phyloP scores from a whole-genome alignment of 2,888 invertebrate species.

The Euplagia quadripunctaria region DNA sequence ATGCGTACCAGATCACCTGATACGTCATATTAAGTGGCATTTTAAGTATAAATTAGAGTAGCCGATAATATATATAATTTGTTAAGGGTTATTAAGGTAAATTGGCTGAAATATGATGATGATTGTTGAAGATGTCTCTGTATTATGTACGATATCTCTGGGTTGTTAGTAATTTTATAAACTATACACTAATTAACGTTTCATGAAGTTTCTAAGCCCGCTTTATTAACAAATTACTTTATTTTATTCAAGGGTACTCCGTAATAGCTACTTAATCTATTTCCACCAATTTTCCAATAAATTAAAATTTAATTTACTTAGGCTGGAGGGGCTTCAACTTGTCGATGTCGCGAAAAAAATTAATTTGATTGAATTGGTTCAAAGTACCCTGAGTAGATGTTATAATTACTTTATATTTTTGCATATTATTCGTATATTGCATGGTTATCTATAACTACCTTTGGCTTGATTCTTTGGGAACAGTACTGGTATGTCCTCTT shows the following conservation, averaged over 20 bases:
- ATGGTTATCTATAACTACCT: neutral
- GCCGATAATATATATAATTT: too few species aligned
- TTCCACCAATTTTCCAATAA: constrained; percentile 60
- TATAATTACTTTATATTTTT: neutral
- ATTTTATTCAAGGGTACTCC: constrained; percentile 38
- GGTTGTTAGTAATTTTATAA: too few species aligned
- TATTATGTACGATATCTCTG: too few species aligned
- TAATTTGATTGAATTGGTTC: constrained; percentile 15
- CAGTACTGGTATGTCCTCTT: too few species aligned
- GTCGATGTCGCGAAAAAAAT: constrained; percentile 25
- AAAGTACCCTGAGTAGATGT: neutral
- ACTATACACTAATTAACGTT: constrained; percentile 20
- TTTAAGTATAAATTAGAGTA: neutral
- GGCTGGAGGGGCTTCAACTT: constrained; percentile 48
- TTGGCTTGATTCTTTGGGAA: too few species aligned
- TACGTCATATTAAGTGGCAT: neutral
- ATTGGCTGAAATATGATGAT: too few species aligned
- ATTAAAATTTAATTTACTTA: constrained; percentile 63
- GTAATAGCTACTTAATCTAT: constrained; percentile 52
- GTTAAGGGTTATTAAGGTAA: too few species aligned
- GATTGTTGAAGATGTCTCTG: too few species aligned
- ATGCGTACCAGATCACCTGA: neutral
- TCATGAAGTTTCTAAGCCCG: constrained; percentile 25
- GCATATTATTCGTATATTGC: neutral
- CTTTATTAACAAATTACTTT: constrained; percentile 50